These are phyloP conservation scores for Caloenas nicobarica DNA, from an alignment of 2,113 vertebrate species.

Conservation along the genomic window DNA sequence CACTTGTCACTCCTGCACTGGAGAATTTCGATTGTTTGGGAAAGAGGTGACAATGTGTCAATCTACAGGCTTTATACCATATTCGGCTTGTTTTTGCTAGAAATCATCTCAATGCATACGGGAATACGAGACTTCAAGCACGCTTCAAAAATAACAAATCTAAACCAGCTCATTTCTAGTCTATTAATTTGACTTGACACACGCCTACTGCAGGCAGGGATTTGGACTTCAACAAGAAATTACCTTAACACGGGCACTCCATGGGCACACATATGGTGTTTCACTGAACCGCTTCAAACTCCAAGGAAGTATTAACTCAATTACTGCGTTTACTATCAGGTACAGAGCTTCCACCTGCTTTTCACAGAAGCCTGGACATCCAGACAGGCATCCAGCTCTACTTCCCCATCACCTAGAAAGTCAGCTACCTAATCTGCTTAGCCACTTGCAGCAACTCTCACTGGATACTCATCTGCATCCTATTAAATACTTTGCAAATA, in stretches of 20 bases:
- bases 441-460: not conserved
- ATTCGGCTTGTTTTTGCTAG: not conserved
- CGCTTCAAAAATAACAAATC: not conserved
- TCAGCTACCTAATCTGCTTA: not conserved
- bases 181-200: not conserved
- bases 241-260: not conserved
- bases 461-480: not conserved
- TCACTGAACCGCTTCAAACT: not conserved
- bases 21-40: fast-evolving
- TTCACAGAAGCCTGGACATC: not conserved
- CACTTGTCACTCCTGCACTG: not conserved
- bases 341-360: not conserved
- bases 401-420: not conserved
- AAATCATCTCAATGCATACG: fast-evolving
- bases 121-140: not conserved
- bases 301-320: not conserved
- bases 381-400: not conserved
- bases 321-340: not conserved
- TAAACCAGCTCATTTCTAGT: not conserved
- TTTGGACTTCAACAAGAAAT: not conserved
- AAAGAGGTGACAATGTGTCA: not conserved
- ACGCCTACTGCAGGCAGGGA: not conserved
- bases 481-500: not conserved
- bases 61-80: not conserved
- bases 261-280: not conserved